A percentile compares a stretch with the other conserved stretches of the same genome.
Evolutionary conservation across 2,113 vertebrate genomes (phyloP).

Genomic region (Hippocampus barbouri): DNA sequence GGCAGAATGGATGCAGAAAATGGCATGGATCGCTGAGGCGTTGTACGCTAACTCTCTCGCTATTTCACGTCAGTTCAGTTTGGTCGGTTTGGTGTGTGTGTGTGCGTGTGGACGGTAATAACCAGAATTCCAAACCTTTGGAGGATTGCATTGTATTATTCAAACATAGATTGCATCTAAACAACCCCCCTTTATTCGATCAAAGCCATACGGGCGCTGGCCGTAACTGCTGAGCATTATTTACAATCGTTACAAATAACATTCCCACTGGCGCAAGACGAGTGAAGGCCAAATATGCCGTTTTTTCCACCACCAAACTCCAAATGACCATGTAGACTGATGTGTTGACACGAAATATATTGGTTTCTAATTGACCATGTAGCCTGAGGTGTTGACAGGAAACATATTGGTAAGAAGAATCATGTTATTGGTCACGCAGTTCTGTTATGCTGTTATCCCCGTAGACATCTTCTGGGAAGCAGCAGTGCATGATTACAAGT

Average conservation of each 20-base stretch:
- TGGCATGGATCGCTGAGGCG: constrained; percentile 1
- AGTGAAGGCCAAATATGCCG: neutral
- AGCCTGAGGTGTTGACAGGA: neutral
- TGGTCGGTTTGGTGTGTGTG: neutral
- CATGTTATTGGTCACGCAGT: neutral
- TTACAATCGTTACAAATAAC: neutral
- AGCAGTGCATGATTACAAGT: neutral
- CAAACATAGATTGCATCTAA: neutral
- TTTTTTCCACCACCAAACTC: neutral
- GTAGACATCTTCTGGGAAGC: neutral
- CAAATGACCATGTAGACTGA: neutral
- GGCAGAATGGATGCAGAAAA: neutral
- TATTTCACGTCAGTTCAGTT: constrained; percentile 11
- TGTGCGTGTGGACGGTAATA: constrained; percentile 19
- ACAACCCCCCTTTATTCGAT: neutral
- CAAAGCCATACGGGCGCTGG: neutral
- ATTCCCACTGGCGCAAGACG: neutral
- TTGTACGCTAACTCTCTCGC: neutral
- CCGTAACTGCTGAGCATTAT: neutral
- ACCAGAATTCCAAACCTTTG: neutral
- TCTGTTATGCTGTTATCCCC: neutral
- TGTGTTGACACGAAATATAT: neutral
- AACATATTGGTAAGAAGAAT: neutral
- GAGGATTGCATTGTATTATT: neutral
- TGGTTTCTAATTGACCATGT: neutral